A percentile compares a stretch with the other conserved stretches of the same genome.
Evolutionary conservation across 1,140 invertebrate genomes (phyloP).

Genomic region (Drosophila melanica): DNA sequence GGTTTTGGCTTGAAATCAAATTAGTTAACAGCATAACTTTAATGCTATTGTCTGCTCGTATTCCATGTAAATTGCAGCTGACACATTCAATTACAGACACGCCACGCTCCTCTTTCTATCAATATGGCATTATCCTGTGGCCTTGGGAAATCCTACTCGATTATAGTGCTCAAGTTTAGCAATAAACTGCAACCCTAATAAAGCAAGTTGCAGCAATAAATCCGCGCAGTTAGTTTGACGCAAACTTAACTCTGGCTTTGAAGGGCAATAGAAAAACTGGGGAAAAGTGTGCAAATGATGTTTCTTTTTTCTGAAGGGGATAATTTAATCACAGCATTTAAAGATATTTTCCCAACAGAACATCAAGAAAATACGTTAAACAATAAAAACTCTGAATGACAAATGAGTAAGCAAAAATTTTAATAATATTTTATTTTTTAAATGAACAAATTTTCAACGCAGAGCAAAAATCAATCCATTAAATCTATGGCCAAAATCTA

Average conservation of each 20-base stretch:
- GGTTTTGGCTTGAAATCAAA: conserved; percentile 29
- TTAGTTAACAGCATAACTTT: conserved; percentile 24
- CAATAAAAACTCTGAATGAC: too few species aligned
- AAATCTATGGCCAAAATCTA: too few species aligned
- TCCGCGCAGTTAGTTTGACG: background rate
- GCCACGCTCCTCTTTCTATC: background rate
- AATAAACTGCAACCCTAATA: conserved; percentile 9
- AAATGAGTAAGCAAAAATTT: too few species aligned
- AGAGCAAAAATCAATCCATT: too few species aligned
- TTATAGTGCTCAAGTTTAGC: conserved; percentile 14
- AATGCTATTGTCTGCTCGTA: background rate
- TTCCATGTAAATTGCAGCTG: conserved; percentile 20
- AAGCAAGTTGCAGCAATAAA: conserved; percentile 9
- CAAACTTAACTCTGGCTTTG: background rate
- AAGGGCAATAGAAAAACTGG: background rate
- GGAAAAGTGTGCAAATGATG: background rate
- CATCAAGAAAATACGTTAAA: too few species aligned
- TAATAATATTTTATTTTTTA: too few species aligned
- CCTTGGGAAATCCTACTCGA: background rate
- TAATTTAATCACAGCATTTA: background rate
- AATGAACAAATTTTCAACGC: too few species aligned
- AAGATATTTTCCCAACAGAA: too few species aligned
- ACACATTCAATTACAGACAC: conserved; percentile 29
- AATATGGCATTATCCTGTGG: conserved; percentile 3
- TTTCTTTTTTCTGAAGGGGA: background rate